Conservation (phyloP, 2,888 invertebrate species). For the Lasioglossum marginatum region DNA sequence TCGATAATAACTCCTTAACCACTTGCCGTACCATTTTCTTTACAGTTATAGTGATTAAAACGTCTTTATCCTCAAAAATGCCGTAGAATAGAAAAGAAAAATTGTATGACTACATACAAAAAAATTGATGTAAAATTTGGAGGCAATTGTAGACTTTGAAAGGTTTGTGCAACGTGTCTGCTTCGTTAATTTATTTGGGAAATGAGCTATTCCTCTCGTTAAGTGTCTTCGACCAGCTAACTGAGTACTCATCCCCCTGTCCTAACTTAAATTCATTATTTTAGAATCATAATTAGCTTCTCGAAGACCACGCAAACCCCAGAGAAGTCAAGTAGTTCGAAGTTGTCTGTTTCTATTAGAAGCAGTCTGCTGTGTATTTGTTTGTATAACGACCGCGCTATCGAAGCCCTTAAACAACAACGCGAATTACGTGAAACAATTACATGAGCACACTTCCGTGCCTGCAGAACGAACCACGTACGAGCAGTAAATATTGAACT, state of each 20-base stretch:
- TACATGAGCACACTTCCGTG: slow-evolving; percentile 2
- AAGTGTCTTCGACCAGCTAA: neutral
- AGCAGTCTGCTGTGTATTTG: neutral
- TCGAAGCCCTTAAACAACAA: slow-evolving; percentile 5
- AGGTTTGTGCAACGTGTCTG: neutral
- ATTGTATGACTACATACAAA: too few relatives aligned
- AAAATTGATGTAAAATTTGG: neutral
- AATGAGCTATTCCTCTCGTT: neutral
- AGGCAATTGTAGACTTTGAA: neutral
- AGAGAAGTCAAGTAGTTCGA: neutral
- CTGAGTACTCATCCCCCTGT: neutral
- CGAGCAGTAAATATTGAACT: neutral
- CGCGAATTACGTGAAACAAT: slow-evolving; percentile 2
- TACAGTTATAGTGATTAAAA: too few relatives aligned
- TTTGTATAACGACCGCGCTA: neutral
- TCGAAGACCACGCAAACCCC: neutral
- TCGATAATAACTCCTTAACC: too few relatives aligned
- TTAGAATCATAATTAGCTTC: neutral
- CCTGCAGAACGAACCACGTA: neutral
- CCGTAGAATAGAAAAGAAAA: too few relatives aligned
- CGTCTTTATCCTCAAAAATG: too few relatives aligned
- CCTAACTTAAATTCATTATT: neutral
- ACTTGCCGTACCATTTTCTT: too few relatives aligned
- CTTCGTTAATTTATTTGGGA: neutral
- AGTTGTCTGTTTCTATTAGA: slow-evolving; percentile 7